Evolutionary conservation across 2,888 invertebrate species (phyloP), one percentile per base, ranked within the genome.

Genomic region (Drosophila testacea): DNA sequence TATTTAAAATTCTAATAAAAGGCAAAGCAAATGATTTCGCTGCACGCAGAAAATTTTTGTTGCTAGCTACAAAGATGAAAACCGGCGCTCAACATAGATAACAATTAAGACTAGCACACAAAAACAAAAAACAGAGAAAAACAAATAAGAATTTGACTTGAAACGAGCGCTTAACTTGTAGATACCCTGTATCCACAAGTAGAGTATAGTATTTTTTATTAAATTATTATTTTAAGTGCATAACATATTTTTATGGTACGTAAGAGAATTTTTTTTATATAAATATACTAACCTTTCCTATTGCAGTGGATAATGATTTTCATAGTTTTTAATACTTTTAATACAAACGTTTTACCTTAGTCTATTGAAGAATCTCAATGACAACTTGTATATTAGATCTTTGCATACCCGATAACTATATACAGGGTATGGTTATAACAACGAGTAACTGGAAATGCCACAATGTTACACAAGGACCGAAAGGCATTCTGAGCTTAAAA

Each of bases 1-100:
- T 87, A 84, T 87, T 83, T 87, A 77, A 81, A 81, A 83, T 83
- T 83, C 79, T 81, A 69, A 84, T 69, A 73, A 81, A 76, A 67
- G 63, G 69, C 62, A 56, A 66, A 28, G 61, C 54, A 68, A 81
- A 77, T 83, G 66, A 61, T 77, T 85, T 59, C 69, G 65, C 54
- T 69, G 67, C 68, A 79, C 69, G 74, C 81, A 47, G 44, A 54
- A 77, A 67, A 74, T 68, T 48, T 67, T 38, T 56, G 69, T 66
- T 28, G 61, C 46, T 30, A 38, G 59, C 59, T 44, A 62, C 67
- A 78, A 67, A 73, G 86, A 83, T 61, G 81, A 39, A 66, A 82
- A 54, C 70, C 48, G 44, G 34, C 39, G 63, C 68, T 66, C 63
- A 67, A 69, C 83, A 81, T 83, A 83, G 87, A 83, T 79, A 87